A percentile compares a stretch with the other conserved stretches of the same genome.
These are phyloP conservation scores for Thunnus maccoyii DNA, from an alignment of 2,113 vertebrate genomes.

Conservation along the genomic window DNA sequence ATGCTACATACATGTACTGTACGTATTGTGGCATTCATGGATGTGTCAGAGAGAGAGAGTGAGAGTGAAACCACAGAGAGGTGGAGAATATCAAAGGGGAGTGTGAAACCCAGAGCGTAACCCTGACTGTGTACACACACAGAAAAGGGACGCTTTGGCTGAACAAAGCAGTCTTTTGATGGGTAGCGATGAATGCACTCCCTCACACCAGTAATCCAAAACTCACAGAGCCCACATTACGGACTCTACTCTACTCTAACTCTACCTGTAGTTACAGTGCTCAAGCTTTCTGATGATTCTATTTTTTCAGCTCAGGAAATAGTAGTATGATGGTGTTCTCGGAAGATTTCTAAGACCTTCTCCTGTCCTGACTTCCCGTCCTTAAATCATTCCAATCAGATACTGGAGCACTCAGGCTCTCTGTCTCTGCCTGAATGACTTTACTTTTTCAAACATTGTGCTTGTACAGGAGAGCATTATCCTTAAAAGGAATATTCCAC, in stretches of 20 bases:
- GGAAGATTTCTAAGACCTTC: conserved; percentile 47
- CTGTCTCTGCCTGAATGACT: conserved; percentile 37
- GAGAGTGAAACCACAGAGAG: conserved; percentile 74
- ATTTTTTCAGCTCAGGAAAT: conserved; percentile 41
- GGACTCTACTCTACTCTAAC: conserved; percentile 60
- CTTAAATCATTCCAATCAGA: conserved; percentile 71
- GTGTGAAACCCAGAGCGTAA: conserved; percentile 82
- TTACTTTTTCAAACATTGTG: conserved; percentile 26
- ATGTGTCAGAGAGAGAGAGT: conserved; percentile 29
- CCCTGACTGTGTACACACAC: conserved; percentile 58
- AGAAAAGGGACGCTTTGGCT: conserved; percentile 46
- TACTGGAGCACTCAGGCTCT: conserved; percentile 64
- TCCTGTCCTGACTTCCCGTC: conserved; percentile 45
- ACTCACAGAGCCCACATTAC: conserved; percentile 57
- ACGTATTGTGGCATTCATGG: conserved; percentile 3
- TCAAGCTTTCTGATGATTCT: conserved; percentile 1
- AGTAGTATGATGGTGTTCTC: conserved; percentile 44
- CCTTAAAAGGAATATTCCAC: conserved; percentile 29
- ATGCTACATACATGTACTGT: conserved; percentile 43
- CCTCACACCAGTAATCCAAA: conserved; percentile 77
- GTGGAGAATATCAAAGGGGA: conserved; percentile 81
- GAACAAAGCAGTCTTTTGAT: conserved; percentile 82
- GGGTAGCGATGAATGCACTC: conserved; percentile 67
- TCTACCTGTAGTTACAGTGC: conserved; percentile 62
- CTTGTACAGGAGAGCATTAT: conserved; percentile 34